Base-by-base conservation (phyloP, 1,140 invertebrate species). In the Halesus radiatus region DNA sequence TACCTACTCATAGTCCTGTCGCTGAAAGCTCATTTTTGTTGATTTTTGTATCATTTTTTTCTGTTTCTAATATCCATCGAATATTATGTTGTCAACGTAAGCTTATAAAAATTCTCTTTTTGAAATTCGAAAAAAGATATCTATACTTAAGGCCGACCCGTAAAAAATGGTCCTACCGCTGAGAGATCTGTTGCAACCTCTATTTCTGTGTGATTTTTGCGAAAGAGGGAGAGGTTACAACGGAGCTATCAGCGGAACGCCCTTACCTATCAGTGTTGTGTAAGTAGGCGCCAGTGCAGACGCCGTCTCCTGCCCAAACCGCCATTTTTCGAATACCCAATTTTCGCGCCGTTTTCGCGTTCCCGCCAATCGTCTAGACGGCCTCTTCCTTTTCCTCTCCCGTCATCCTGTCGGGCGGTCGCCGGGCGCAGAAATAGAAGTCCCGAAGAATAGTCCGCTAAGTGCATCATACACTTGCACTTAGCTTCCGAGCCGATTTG, bases 301-400 rank as follows among this genome's bases (percentile, higher is more conserved):
- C 62, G 23, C 23, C 20, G 62, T 64, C 60, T 15, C 20, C 64
- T 45, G 66, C 45, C 66, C 64, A 16, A 37, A 18, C 32, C n/a
- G 68, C 68, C 68, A 74, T 74, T 74, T 53, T 56, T 74, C 70
- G 53, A 26, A 74, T 53, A 26, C 10, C 23, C 22, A 74, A 54
- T 56, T 74, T 74, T 74, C 70, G 10, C 70, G 50, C 70, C 15
- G 22, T 74, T 74, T 56, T 74, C 50, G 15, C 37, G 37, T 52
- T 72, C 50, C 70, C 50, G 53, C 70, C 70, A 53, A 74, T 74
- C 52, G 70, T 74, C 70, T 74, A 74, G 70, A 74, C 70, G 50
- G 45, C 68, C 18, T 50, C 68, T 52, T 72, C 68, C 45, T 72
- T 52, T 16, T 50, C 68, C 18, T 72, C 68, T 72, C 45, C 37